phyloP scores from a whole-genome alignment of 2,797 vertebrate species.

The Hydrolagus colliei region DNA sequence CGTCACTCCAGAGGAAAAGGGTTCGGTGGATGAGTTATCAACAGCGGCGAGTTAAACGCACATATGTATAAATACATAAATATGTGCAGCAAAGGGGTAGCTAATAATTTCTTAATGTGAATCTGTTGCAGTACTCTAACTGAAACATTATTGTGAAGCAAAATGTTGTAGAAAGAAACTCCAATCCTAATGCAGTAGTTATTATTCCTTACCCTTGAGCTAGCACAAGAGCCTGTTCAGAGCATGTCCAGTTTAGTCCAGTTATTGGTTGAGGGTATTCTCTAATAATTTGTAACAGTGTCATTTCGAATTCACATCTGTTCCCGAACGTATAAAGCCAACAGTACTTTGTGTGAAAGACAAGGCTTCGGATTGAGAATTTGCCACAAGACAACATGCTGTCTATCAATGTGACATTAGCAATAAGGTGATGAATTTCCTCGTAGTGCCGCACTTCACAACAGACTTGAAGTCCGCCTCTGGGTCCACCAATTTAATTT shows the following conservation, averaged over 20 bases:
- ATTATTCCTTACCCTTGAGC: neutral
- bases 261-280: constrained; percentile 3
- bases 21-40: too few species aligned
- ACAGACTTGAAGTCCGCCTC: constrained; percentile 12
- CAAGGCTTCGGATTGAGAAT: constrained; percentile 19
- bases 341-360: constrained; percentile 17
- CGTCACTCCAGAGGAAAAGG: too few species aligned
- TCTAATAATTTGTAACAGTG: constrained; percentile 28
- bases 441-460: neutral
- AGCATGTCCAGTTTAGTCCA: neutral
- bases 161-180: neutral
- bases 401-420: constrained; percentile 30
- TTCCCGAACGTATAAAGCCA: neutral
- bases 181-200: neutral
- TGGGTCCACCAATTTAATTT: constrained; percentile 13
- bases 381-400: constrained; percentile 20
- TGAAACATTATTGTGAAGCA: neutral
- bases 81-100: neutral
- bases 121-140: neutral
- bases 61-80: too few species aligned
- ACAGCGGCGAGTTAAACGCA: too few species aligned
- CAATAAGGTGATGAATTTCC: constrained; percentile 30
- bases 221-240: neutral
- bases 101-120: neutral
- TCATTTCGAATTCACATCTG: constrained; percentile 27